Conservation (phyloP, 1,140 invertebrate species). For the Drosophila kurseongensis region DNA sequence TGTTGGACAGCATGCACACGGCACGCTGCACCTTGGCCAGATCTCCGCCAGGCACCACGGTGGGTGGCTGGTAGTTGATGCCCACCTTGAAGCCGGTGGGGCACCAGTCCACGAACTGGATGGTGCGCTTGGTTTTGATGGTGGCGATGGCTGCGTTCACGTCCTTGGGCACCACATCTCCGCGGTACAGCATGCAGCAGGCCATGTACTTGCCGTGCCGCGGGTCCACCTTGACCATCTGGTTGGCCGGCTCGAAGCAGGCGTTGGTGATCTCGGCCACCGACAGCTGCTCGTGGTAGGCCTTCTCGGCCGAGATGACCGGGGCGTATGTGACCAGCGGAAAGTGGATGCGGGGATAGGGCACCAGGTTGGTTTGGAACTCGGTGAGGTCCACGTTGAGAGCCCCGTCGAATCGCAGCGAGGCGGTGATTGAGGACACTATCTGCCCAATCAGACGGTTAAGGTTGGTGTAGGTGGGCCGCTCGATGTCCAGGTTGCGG, state of each 20-base stretch:
- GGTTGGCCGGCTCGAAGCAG: slow-evolving; percentile 11
- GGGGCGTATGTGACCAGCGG: slow-evolving; percentile 11
- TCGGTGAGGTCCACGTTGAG: slow-evolving; percentile 6
- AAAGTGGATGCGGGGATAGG: slow-evolving; percentile 8
- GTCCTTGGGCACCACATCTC: slow-evolving; percentile 9
- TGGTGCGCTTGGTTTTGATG: slow-evolving; percentile 11
- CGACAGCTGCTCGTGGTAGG: slow-evolving; percentile 13
- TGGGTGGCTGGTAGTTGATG: slow-evolving; percentile 11
- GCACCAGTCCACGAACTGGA: slow-evolving; percentile 13
- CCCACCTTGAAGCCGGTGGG: slow-evolving; percentile 11
- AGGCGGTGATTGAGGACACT: slow-evolving; percentile 10
- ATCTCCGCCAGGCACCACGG: slow-evolving; percentile 3
- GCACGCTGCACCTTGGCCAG: slow-evolving; percentile 12
- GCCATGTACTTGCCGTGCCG: slow-evolving; percentile 11
- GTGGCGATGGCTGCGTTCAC: slow-evolving; percentile 10
- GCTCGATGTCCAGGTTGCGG: slow-evolving; percentile 8
- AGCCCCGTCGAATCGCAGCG: slow-evolving; percentile 6
- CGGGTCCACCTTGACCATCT: slow-evolving; percentile 10
- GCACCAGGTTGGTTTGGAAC: slow-evolving; percentile 8
- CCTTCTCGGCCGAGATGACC: slow-evolving; percentile 9
- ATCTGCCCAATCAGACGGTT: slow-evolving; percentile 4
- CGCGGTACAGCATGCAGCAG: slow-evolving; percentile 11
- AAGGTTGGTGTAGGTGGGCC: slow-evolving; percentile 7
- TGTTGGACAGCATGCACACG: slow-evolving; percentile 8
- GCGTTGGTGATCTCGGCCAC: slow-evolving; percentile 11